Base-by-base conservation (phyloP, 2,888 invertebrate genomes). In the Oscheius sp. region DNA sequence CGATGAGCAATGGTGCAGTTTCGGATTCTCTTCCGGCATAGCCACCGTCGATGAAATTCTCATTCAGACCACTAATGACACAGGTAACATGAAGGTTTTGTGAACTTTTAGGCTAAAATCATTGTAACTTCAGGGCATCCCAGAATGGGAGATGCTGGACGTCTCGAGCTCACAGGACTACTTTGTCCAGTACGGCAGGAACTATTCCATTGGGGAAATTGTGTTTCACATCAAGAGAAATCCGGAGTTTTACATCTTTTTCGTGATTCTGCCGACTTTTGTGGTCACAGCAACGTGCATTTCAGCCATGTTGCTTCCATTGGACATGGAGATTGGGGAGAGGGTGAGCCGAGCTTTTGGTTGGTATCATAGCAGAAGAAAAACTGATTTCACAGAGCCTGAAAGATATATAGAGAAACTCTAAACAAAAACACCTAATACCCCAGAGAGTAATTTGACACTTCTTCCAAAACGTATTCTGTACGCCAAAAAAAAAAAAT, bases 1-100 rank as follows among this genome's bases (percentile, higher is more conserved):
- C 48, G 63, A 63, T 21, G 63, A 63, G 47, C 48, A 47, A 5
- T 63, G 48, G 47, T 63, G 63, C 48, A 63, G 48, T 63, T 47
- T 63, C n/a, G 63, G 63, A 9, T 63, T 63, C 29, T 63, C 63
- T 21, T 29, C 63, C 7, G 63, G 63, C 9, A 11, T 48, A 10
- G 63, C 63, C 3, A 48, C 48, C 1, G n/a, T 48, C 9, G 63
- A 63, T 48, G 48, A 63, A 50, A n/a, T 63, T 10, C 21, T 48
- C 21, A 50, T 63, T 11, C 29, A 21, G 1, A 29, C 63, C 1
- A 29, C 58, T 7, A n/a, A 53, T 29, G 29, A 21, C 53, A 10
- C n/a, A 60, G n/a, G 29, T 0, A 33, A 33, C 29, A 21, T 53
- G 53, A 3, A 29, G 53, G n/a, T 53, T 53, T 53, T 53, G 5